Conservation (phyloP, 2,797 vertebrate species). For the Pangasius djambal region DNA sequence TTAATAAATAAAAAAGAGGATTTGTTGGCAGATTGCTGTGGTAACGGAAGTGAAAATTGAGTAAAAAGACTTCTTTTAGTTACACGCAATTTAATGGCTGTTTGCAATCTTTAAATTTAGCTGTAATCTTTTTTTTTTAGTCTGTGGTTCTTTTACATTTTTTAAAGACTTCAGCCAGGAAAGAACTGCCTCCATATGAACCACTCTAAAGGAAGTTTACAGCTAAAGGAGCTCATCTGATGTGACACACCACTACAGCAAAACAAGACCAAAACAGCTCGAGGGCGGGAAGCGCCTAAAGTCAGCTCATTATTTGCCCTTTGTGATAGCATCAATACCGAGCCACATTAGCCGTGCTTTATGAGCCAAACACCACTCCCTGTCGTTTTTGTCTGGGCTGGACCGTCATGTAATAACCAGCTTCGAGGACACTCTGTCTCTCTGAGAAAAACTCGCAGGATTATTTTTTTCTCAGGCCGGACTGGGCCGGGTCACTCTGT, state of each 20-base stretch:
- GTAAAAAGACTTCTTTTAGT: background rate
- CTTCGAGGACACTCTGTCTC: constrained; percentile 6
- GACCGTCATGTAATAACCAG: constrained; percentile 48
- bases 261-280: constrained; percentile 28
- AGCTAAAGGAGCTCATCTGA: background rate
- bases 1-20: no score
- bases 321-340: constrained; percentile 54
- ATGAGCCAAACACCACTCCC: constrained; percentile 51
- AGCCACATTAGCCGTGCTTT: constrained; percentile 42
- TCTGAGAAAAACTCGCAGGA: background rate
- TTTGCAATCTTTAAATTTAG: no score
- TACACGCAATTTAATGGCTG: background rate
- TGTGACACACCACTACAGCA: background rate
- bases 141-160: background rate
- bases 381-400: constrained; percentile 37
- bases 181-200: background rate
- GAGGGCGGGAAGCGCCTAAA: constrained; percentile 18
- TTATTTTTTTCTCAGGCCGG: background rate
- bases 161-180: background rate
- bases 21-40: no score
- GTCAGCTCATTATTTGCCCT: constrained; percentile 34
- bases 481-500: constrained; percentile 17
- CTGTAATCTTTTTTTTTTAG: background rate
- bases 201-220: background rate
- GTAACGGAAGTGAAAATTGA: no score